Conservation (phyloP, 2,888 invertebrate species). For the Periphyllus acericola region DNA sequence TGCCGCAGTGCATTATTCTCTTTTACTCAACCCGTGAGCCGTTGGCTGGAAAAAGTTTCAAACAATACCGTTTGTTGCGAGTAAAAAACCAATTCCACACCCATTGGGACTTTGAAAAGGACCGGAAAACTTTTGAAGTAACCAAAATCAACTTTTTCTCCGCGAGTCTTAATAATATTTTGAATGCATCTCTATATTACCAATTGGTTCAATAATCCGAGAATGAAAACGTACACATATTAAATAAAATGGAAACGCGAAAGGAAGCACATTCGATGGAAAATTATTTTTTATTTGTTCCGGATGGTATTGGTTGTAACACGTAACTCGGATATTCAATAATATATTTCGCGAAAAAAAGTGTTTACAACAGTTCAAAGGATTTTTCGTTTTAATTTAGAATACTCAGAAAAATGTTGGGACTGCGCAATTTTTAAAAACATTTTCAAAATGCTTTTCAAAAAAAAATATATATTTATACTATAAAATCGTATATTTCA, state of each 20-base stretch:
- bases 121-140: background rate
- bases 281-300: background rate
- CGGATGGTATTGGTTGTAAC: background rate
- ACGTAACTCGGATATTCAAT: background rate
- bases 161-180: constrained; percentile 8
- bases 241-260: background rate
- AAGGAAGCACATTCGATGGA: background rate
- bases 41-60: background rate
- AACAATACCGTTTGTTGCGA: background rate
- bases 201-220: background rate
- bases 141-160: constrained; percentile 31
- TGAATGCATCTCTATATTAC: background rate
- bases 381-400: background rate
- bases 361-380: background rate
- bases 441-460: too few relatives aligned
- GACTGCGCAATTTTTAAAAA: background rate
- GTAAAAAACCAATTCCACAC: constrained; percentile 13
- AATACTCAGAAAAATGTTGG: background rate
- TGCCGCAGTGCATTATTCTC: background rate
- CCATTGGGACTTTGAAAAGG: background rate
- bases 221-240: background rate
- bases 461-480: too few relatives aligned
- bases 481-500: too few relatives aligned
- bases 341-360: background rate
- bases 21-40: background rate